Base-by-base conservation (phyloP, 2,797 vertebrate species). In the Esox lucius region DNA sequence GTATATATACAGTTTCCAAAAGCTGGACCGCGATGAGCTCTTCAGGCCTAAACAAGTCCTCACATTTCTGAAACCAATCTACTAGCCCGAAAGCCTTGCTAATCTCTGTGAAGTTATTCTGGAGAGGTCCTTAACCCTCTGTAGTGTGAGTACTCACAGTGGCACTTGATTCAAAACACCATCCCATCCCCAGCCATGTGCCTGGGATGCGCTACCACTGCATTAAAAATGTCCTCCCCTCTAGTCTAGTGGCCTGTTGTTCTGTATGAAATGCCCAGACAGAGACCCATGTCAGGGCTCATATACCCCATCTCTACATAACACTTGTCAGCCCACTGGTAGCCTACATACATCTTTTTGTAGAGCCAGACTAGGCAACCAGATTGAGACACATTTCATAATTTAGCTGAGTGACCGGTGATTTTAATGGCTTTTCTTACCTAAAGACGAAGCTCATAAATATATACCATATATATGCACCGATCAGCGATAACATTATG, bases 211-310 rank as follows among this genome's bases (percentile, higher is more conserved):
- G 73, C 4, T 15, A 39, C 16, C 4, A 17, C 53, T 15, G 5
- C 51, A 78, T 80, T 81, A 85, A 82, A 65, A 73, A 83, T 78
- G 49, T 68, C 39, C 56, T 70, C 61, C 19, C 39, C 26, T 0
- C 1, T 74, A 49, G 56, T 78, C 35, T 68, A 88, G 83, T 75
- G 79, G 75, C 83, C 35, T 39, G 35, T 87, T 86, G 74, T 67
- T 67, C 80, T 78, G 73, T 90, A 72, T 66, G 73, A 56, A 22
- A n/a, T 56, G n/a, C 53, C 68, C 78, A 39, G 5, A 15, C 24
- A 6, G 61, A 16, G 48, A 35, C 33, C 59, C 46, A 49, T 82
- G 72, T 82, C 77, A 77, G 66, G 72, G 35, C 49, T 72, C 83
- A 79, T 59, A 56, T 72, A 62, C 22, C 76, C 66, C 64, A n/a